Conservation (phyloP, 2,888 invertebrate species). For the Gisinianus flammeolus region DNA sequence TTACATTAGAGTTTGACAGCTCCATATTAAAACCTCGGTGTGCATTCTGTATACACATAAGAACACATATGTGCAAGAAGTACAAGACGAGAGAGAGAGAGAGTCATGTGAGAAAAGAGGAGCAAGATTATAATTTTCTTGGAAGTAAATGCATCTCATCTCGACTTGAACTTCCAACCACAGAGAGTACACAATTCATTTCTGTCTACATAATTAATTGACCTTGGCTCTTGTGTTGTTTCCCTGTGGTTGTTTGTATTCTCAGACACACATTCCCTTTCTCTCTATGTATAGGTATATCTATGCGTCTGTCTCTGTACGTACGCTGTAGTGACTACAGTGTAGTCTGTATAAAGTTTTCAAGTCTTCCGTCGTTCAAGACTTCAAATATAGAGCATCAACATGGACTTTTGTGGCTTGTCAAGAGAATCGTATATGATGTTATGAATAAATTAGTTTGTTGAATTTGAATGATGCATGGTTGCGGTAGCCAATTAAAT, state of each 20-base stretch:
- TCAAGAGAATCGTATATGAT: background rate
- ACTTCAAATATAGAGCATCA: background rate
- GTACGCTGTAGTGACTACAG: background rate
- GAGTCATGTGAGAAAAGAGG: no score
- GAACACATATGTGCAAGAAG: no score
- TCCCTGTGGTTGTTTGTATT: background rate
- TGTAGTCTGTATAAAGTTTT: background rate
- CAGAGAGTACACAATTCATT: constrained; percentile 12
- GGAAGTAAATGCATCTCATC: background rate
- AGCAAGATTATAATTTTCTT: background rate
- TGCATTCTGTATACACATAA: no score
- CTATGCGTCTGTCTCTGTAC: background rate
- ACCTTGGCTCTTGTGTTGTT: constrained; percentile 19
- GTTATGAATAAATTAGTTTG: constrained; percentile 22
- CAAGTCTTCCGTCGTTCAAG: background rate
- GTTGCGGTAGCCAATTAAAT: constrained; percentile 25
- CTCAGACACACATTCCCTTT: no score
- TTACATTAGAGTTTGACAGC: no score
- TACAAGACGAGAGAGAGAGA: no score
- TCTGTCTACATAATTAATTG: constrained; percentile 30
- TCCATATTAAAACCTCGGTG: no score
- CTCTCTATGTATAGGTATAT: no score
- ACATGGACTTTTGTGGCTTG: background rate
- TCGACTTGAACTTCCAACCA: background rate
- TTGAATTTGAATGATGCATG: constrained; percentile 1